Percentiles rank a stretch among this genome's conserved stretches.
phyloP scores from a whole-genome alignment of 2,113 vertebrate species.

The Camarhynchus parvulus region DNA sequence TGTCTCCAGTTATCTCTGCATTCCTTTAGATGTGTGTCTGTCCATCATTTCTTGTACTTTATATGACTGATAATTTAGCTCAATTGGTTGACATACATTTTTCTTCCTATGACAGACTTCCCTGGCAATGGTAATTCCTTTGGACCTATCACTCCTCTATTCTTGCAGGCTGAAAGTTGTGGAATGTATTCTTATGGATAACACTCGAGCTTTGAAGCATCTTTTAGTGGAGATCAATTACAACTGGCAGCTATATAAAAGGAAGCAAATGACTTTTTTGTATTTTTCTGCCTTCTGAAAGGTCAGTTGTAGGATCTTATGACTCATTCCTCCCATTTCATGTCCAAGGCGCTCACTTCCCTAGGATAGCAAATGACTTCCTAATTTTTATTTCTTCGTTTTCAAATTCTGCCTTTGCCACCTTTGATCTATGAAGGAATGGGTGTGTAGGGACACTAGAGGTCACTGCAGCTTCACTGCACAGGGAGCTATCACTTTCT shows the following conservation, averaged over 20 bases:
- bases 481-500: neutral
- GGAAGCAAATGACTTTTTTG: neutral
- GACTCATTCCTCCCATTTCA: neutral
- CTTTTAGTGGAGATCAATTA: neutral
- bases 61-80: neutral
- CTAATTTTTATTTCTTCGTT: neutral
- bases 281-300: neutral
- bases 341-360: neutral
- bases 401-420: neutral
- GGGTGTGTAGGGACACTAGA: conserved; percentile 27
- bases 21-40: neutral
- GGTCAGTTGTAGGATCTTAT: neutral
- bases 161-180: neutral
- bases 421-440: neutral
- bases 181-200: neutral
- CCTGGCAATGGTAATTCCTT: neutral
- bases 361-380: neutral
- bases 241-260: neutral
- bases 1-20: neutral
- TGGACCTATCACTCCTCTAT: neutral
- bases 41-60: neutral
- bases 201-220: neutral
- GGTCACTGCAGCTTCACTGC: conserved; percentile 54
- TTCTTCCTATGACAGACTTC: neutral
- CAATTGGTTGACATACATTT: neutral